phyloP scores from a whole-genome alignment of 2,797 vertebrate species.

The Coccyzus lansbergi region DNA sequence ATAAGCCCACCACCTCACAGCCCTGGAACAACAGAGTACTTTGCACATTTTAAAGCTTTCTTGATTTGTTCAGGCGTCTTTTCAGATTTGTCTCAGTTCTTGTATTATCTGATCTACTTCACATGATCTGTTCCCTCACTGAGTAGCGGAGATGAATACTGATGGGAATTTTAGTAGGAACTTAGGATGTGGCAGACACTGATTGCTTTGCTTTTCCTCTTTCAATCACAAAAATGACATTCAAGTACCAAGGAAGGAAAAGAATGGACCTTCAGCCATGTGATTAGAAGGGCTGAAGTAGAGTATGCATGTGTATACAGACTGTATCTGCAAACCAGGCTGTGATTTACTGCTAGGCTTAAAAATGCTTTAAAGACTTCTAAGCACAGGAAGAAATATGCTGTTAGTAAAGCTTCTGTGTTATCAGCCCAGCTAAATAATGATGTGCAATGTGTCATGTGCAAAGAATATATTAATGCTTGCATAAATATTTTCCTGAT shows the following conservation, averaged over 20 bases:
- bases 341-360: constrained; percentile 66
- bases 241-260: constrained; percentile 61
- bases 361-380: constrained; percentile 65
- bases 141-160: not conserved
- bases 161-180: not conserved
- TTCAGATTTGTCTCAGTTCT: not conserved
- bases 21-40: not conserved
- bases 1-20: not conserved
- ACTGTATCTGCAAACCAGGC: constrained; percentile 44
- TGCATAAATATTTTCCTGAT: constrained; percentile 84
- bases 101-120: not conserved
- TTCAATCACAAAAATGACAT: constrained; percentile 7
- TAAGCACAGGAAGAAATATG: constrained; percentile 75
- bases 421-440: constrained; percentile 82
- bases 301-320: constrained; percentile 29
- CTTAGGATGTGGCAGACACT: not conserved
- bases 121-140: not conserved
- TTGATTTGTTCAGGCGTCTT: not conserved
- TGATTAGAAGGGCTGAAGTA: not conserved
- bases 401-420: constrained; percentile 67
- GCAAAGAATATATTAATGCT: constrained; percentile 77
- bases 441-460: constrained; percentile 77
- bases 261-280: constrained; percentile 17
- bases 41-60: not conserved
- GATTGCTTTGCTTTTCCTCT: constrained; percentile 9